phyloP scores from a whole-genome alignment of 2,113 vertebrate species.

The Myrmophylax atrothorax region DNA sequence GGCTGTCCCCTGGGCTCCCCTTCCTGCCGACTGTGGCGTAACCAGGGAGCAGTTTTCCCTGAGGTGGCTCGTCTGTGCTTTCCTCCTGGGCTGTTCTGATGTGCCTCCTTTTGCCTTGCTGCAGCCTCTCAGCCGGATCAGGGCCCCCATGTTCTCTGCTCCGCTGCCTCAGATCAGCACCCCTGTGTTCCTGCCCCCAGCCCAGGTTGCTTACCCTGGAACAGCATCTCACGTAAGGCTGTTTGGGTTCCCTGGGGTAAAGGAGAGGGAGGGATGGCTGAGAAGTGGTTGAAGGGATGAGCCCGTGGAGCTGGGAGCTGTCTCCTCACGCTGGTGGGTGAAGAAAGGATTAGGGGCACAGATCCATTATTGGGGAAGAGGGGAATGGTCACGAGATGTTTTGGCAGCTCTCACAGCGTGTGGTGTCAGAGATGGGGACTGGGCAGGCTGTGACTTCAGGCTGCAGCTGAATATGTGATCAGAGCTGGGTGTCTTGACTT shows the following conservation, averaged over 20 bases:
- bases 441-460: accelerated
- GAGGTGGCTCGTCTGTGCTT: accelerated
- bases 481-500: neutral
- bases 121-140: slow-evolving; percentile 76
- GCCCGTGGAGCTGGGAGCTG: neutral
- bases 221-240: slow-evolving; percentile 74
- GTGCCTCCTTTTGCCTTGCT: neutral
- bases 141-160: slow-evolving; percentile 72
- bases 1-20: neutral
- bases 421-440: accelerated
- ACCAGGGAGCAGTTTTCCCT: accelerated
- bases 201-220: slow-evolving; percentile 74
- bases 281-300: neutral
- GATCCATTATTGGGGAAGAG: neutral
- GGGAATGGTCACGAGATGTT: accelerated
- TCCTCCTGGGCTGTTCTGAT: neutral
- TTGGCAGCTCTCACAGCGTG: accelerated
- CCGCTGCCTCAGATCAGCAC: slow-evolving; percentile 75
- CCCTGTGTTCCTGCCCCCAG: slow-evolving; percentile 76
- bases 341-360: neutral
- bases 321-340: neutral
- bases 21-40: neutral
- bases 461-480: accelerated
- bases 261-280: neutral
- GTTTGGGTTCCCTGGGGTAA: neutral